Evolutionary conservation across 2,113 vertebrate species (phyloP), one percentile per base, ranked within the genome.

Genomic region (Chauna torquata): DNA sequence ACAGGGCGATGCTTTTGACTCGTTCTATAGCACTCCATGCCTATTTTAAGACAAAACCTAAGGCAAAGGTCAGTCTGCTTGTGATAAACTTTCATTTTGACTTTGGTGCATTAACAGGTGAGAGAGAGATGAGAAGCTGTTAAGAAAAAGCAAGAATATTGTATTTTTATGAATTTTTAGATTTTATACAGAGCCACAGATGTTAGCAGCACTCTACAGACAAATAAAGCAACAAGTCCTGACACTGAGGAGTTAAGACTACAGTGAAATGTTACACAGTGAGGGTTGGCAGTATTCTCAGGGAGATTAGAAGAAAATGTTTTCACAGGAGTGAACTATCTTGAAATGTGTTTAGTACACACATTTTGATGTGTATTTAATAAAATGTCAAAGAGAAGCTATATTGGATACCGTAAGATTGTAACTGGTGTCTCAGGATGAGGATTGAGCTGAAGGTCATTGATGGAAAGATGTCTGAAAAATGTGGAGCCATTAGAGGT

Each of bases 271-370:
- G 32, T 85, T 92, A 57, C 71, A 57, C 36, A 76, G 30, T 42
- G 52, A 89, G 18, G 30, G 20, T 44, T 82, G 49, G 45, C 15
- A 76, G 22, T 45, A 24, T 72, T 91, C 52, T 58, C 54, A 66
- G 54, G 25, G 49, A 87, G 47, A 76, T 68, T 55, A 74, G 44
- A 89, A 42, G 36, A 58, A 84, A 79, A 92, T 59, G 15, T 87
- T 91, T 95, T 91, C 44, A 58, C 11, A 20, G 45, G 49, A 66
- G 10, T 49, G 30, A 77, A 90, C 4, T 61, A 18, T 77, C 90
- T 93, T 80, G 66, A 82, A 92, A 85, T 50, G 57, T 90, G 82
- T 90, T 92, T 90, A 72, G 88, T 70, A 76, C 65, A 70, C 34
- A 32, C 30, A 22, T 93, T 92, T 91, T 80, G 22, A 70, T 55